Evolutionary conservation across 92 coral and sea anemone species (phyloP).

Genomic region (Zoanthus sociatus): DNA sequence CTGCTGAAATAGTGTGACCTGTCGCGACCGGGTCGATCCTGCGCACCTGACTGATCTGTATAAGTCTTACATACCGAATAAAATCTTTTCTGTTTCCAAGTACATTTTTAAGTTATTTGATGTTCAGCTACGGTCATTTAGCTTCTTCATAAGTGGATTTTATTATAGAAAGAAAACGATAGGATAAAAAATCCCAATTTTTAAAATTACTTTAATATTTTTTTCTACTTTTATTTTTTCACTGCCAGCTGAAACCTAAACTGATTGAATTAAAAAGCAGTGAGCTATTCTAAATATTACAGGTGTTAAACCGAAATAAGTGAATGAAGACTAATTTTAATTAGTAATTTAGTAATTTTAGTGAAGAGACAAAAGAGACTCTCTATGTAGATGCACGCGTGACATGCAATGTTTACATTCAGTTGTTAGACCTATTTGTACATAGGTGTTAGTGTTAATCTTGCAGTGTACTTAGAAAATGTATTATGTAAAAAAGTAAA

Average conservation of each 20-base stretch:
- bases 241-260: neutral
- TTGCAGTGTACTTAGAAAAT: neutral
- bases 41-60: neutral
- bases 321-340: neutral
- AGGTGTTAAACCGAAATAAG: neutral
- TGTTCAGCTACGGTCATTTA: neutral
- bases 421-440: neutral
- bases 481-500: neutral
- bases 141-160: neutral
- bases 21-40: neutral
- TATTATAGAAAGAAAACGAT: neutral
- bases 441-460: neutral
- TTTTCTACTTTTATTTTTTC: neutral
- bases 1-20: neutral
- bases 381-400: neutral
- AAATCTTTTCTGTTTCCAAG: constrained; percentile 1
- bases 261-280: neutral
- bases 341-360: neutral
- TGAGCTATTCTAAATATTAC: neutral
- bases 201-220: neutral
- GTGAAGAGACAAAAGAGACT: neutral
- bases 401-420: neutral
- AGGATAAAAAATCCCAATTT: neutral
- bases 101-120: neutral
- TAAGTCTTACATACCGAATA: neutral